These are phyloP conservation scores for Parapristionchus giblindavisi DNA, from an alignment of 2,888 invertebrate species.

Conservation along the genomic window DNA sequence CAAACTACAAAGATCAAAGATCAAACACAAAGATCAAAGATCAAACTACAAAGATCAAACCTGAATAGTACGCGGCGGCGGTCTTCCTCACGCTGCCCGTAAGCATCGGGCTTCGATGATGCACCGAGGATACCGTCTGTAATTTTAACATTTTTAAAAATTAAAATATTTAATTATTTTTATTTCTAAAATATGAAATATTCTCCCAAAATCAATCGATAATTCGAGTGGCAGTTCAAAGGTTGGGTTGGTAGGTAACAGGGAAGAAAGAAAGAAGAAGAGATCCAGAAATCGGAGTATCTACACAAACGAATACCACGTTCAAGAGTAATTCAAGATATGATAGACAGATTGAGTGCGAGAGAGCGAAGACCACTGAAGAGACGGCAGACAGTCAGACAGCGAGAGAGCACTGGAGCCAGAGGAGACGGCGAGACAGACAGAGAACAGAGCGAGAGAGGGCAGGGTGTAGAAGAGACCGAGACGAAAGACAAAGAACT, in stretches of 20 bases:
- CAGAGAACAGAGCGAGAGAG: not conserved
- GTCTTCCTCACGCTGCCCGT: constrained; percentile 30
- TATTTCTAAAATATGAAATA: not conserved
- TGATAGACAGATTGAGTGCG: constrained; percentile 1
- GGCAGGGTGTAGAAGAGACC: not conserved
- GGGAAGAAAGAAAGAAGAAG: not conserved
- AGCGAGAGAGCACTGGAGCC: not conserved
- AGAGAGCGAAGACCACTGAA: not conserved
- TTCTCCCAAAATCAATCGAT: too few relatives aligned
- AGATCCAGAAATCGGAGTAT: not conserved
- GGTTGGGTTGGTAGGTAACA: not conserved
- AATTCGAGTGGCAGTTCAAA: too few relatives aligned
- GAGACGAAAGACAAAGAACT: not conserved
- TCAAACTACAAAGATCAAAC: too few relatives aligned
- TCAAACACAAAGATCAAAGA: too few relatives aligned
- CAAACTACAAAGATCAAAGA: too few relatives aligned
- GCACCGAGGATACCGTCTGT: constrained; percentile 10
- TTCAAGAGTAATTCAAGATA: constrained; percentile 6
- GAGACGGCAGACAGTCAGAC: not conserved
- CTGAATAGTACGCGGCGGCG: constrained; percentile 20
- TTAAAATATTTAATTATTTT: not conserved
- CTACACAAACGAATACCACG: not conserved
- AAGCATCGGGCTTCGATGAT: constrained; percentile 36
- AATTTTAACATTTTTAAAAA: not conserved
- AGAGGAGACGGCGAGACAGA: not conserved